Percentiles rank a stretch among this genome's conserved stretches.
These are phyloP conservation scores for Athetis lepigone DNA, from an alignment of 2,888 invertebrate genomes.

Conservation along the genomic window DNA sequence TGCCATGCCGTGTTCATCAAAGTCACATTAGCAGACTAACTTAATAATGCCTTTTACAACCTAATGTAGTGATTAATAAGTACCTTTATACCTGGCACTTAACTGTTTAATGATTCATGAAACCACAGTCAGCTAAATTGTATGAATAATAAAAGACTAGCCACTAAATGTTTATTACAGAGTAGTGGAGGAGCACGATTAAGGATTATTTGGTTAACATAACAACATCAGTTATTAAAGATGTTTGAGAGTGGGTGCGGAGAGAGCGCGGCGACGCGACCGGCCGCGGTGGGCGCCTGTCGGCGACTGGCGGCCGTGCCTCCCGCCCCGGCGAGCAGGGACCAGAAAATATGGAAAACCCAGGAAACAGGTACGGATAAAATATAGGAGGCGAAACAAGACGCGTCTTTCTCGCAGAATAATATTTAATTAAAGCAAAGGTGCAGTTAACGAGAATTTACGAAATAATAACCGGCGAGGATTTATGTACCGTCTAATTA, in stretches of 20 bases:
- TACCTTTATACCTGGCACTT: slow-evolving; percentile 59
- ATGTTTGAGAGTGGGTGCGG: slow-evolving; percentile 31
- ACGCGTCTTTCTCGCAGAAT: slow-evolving; percentile 52
- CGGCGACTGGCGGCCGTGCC: slow-evolving; percentile 25
- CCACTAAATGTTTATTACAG: slow-evolving; percentile 25
- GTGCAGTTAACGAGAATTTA: slow-evolving; percentile 45
- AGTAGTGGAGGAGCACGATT: slow-evolving; percentile 13
- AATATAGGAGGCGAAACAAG: slow-evolving; percentile 51
- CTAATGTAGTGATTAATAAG: slow-evolving; percentile 55
- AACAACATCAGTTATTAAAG: slow-evolving; percentile 47
- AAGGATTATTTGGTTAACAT: slow-evolving; percentile 25
- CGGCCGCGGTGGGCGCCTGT: slow-evolving; percentile 69
- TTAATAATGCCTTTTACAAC: slow-evolving; percentile 44
- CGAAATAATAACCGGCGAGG: slow-evolving; percentile 46
- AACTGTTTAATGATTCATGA: slow-evolving; percentile 61
- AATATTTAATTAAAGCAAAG: slow-evolving; percentile 63
- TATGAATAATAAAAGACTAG: slow-evolving; percentile 20
- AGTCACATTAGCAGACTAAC: slow-evolving; percentile 46
- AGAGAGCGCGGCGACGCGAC: slow-evolving; percentile 63
- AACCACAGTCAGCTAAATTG: slow-evolving; percentile 61
- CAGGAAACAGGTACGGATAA: slow-evolving; percentile 52
- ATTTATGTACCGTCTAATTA: slow-evolving; percentile 48
- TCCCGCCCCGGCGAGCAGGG: slow-evolving; percentile 17
- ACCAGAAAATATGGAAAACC: slow-evolving; percentile 51
- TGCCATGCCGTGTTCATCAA: slow-evolving; percentile 42